Evolutionary conservation across 37 sponge, comb jelly and placozoan genomes (phyloP).

Genomic region (Chondrosia reniformis): DNA sequence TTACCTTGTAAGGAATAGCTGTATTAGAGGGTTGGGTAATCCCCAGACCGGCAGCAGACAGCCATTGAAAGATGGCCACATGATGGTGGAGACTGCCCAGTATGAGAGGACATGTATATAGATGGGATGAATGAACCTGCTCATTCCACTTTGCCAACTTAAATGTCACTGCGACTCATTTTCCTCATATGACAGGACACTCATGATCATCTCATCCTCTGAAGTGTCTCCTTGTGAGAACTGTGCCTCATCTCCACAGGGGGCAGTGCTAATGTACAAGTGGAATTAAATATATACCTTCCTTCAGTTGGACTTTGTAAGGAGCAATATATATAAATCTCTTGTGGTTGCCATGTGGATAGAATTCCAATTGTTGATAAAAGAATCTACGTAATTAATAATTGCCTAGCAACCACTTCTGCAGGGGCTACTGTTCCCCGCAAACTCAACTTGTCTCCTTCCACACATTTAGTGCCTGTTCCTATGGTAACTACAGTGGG

Average conservation of each 20-base stretch:
- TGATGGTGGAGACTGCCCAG: constrained; percentile 92
- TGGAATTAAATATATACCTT: constrained; percentile 66
- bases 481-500: constrained; percentile 79
- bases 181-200: constrained; percentile 75
- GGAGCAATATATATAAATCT: not conserved
- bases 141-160: constrained; percentile 92
- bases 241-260: constrained; percentile 94
- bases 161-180: constrained; percentile 97
- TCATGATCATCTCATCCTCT: constrained; percentile 38
- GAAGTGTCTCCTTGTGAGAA: constrained; percentile 64
- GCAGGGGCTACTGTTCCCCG: constrained; percentile 87
- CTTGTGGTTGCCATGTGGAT: not conserved
- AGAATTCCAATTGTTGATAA: constrained; percentile 47
- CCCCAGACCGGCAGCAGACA: constrained; percentile 84
- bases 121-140: constrained; percentile 82
- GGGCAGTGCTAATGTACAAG: constrained; percentile 95
- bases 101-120: constrained; percentile 84
- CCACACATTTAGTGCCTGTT: constrained; percentile 82
- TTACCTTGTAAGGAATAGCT: constrained; percentile 61
- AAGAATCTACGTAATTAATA: constrained; percentile 78
- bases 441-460: constrained; percentile 77
- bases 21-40: constrained; percentile 29
- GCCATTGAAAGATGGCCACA: constrained; percentile 94
- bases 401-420: constrained; percentile 86
- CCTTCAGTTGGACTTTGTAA: constrained; percentile 22